Evolutionary conservation across 2,113 vertebrate species (phyloP).

Genomic region (Brachyhypopomus occidentalis): DNA sequence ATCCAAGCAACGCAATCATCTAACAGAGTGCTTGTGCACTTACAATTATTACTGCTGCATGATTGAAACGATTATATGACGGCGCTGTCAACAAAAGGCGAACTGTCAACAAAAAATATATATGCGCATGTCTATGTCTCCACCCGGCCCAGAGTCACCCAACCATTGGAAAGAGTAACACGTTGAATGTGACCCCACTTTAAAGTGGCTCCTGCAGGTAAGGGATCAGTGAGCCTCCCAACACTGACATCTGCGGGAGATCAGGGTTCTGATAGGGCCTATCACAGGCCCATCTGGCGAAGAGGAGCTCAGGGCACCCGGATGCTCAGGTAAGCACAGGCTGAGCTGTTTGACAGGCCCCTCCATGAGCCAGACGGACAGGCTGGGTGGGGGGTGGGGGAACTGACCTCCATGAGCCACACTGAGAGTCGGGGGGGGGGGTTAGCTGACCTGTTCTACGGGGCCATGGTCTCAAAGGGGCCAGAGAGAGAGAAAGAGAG

Average conservation of each 20-base stretch:
- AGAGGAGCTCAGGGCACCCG: constrained; percentile 76
- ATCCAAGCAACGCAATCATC: not conserved
- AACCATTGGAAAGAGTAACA: constrained; percentile 62
- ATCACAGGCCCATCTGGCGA: constrained; percentile 79
- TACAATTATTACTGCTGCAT: not conserved
- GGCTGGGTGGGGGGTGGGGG: not conserved
- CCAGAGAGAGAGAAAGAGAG: constrained; percentile 28
- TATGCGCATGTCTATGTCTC: too few relatives aligned
- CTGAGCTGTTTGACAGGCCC: constrained; percentile 70
- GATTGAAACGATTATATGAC: not conserved
- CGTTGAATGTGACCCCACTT: constrained; percentile 73
- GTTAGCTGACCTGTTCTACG: constrained; percentile 39
- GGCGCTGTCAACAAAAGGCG: not conserved
- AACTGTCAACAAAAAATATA: not conserved
- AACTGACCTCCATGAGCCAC: too few relatives aligned
- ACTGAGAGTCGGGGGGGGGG: not conserved
- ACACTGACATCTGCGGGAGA: constrained; percentile 70
- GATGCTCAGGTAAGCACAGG: constrained; percentile 72
- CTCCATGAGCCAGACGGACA: constrained; percentile 54
- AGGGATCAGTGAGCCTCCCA: constrained; percentile 69
- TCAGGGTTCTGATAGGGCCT: constrained; percentile 67
- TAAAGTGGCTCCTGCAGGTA: constrained; percentile 74
- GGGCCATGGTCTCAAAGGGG: constrained; percentile 57
- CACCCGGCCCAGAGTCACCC: not conserved
- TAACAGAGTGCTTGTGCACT: not conserved